These are phyloP conservation scores for Leptopilina myrica DNA, from an alignment of 2,888 invertebrate genomes.

Conservation along the genomic window DNA sequence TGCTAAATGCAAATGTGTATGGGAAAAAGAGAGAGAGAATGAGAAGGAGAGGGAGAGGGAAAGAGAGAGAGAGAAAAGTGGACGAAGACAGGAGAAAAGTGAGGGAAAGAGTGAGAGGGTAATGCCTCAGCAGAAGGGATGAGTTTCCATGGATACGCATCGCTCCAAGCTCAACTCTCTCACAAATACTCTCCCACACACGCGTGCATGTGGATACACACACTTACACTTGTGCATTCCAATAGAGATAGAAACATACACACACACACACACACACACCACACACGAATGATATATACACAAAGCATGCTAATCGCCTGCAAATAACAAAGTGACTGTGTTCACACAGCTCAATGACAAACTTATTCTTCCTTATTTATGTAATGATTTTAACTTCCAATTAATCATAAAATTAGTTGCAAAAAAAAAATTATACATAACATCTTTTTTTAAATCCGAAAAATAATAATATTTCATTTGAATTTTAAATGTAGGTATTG, in stretches of 20 bases:
- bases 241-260: not conserved
- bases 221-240: slow-evolving; percentile 32
- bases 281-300: slow-evolving; percentile 32
- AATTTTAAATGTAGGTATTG: too few relatives aligned
- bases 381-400: slow-evolving; percentile 14
- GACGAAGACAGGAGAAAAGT: slow-evolving; percentile 44
- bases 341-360: slow-evolving; percentile 34
- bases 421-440: not conserved
- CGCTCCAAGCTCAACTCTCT: slow-evolving; percentile 59
- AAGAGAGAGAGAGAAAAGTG: slow-evolving; percentile 30
- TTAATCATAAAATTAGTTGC: not conserved
- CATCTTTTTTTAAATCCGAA: too few relatives aligned
- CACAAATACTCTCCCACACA: slow-evolving; percentile 24
- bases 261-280: not conserved
- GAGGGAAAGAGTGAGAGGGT: slow-evolving; percentile 46
- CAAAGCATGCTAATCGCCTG: slow-evolving; percentile 35
- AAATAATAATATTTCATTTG: too few relatives aligned
- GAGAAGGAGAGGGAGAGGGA: slow-evolving; percentile 12
- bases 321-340: slow-evolving; percentile 24
- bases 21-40: slow-evolving; percentile 30
- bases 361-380: slow-evolving; percentile 23
- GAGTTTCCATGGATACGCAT: slow-evolving; percentile 73
- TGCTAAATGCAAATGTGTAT: not conserved
- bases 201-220: slow-evolving; percentile 41
- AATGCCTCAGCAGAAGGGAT: slow-evolving; percentile 66